phyloP scores from a whole-genome alignment of 2,888 invertebrate species.

The Stenodera caucasica region DNA sequence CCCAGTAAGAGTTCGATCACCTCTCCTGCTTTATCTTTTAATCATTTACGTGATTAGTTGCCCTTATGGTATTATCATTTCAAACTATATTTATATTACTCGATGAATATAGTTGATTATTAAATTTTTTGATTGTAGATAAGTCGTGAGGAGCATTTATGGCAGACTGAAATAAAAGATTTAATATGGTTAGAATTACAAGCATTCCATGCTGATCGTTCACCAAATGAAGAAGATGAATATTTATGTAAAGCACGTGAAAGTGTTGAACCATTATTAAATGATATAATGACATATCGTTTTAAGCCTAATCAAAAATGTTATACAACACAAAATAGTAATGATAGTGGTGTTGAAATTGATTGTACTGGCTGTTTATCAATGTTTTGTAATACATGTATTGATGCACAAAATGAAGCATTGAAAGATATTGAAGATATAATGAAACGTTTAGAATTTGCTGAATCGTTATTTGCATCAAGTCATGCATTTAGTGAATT shows the following conservation, averaged over 20 bases:
- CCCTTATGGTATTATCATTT: too few relatives aligned
- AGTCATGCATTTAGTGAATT: constrained; percentile 75
- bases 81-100: too few relatives aligned
- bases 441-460: constrained; percentile 72
- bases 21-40: too few relatives aligned
- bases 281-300: constrained; percentile 77
- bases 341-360: constrained; percentile 49
- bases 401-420: constrained; percentile 72
- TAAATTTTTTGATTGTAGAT: constrained; percentile 59
- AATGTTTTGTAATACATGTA: constrained; percentile 71
- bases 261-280: constrained; percentile 69
- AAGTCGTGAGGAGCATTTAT: constrained; percentile 82
- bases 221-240: constrained; percentile 75
- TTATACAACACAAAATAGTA: constrained; percentile 43
- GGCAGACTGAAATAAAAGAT: constrained; percentile 88
- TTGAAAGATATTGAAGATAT: constrained; percentile 73
- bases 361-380: constrained; percentile 71
- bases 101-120: too few relatives aligned
- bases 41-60: too few relatives aligned
- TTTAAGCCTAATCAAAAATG: constrained; percentile 50
- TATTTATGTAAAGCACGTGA: constrained; percentile 74
- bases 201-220: constrained; percentile 78
- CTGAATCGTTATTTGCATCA: constrained; percentile 82
- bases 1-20: too few relatives aligned
- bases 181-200: constrained; percentile 90